phyloP scores from a whole-genome alignment of 2,797 vertebrate genomes.

The Sebastes taczanowskii region DNA sequence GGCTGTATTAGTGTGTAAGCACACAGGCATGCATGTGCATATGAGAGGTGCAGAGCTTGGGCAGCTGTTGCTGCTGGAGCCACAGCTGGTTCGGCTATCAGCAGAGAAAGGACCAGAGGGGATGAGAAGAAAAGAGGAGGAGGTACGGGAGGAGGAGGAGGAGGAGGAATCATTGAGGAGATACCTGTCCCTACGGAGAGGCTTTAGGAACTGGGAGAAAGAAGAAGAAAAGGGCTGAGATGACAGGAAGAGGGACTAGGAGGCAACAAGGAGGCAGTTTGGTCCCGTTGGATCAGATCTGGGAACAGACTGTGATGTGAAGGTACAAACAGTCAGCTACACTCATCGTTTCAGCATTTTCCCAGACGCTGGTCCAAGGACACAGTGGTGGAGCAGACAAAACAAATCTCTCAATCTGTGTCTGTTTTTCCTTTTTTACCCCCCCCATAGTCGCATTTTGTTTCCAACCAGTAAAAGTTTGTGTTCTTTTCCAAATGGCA shows the following conservation, averaged over 20 bases:
- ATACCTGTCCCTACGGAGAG: slow-evolving; percentile 50
- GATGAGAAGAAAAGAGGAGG: slow-evolving; percentile 40
- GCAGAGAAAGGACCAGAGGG: slow-evolving; percentile 31
- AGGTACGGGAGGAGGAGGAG: slow-evolving; percentile 29
- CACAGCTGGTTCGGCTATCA: slow-evolving; percentile 72
- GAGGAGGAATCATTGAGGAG: slow-evolving; percentile 36
- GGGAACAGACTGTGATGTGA: slow-evolving; percentile 45
- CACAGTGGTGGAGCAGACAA: slow-evolving; percentile 51
- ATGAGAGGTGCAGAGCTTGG: slow-evolving; percentile 35
- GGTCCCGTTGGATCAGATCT: slow-evolving; percentile 26
- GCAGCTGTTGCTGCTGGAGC: slow-evolving; percentile 49
- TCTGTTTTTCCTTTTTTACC: background rate
- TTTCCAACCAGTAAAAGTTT: background rate
- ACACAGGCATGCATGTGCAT: slow-evolving; percentile 25
- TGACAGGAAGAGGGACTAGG: slow-evolving; percentile 20
- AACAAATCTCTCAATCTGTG: slow-evolving; percentile 38
- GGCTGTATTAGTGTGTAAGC: slow-evolving; percentile 31
- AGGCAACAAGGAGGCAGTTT: slow-evolving; percentile 20
- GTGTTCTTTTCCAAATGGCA: background rate
- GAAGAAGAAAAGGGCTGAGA: slow-evolving; percentile 5
- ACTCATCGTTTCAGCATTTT: slow-evolving; percentile 32
- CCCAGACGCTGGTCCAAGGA: slow-evolving; percentile 41
- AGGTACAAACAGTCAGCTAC: slow-evolving; percentile 32
- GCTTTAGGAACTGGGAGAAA: slow-evolving; percentile 25
- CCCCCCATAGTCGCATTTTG: background rate